Percentiles rank a stretch among this genome's conserved stretches.
Evolutionary conservation across 2,888 invertebrate genomes (phyloP).

Genomic region (Drosophila leonis): DNA sequence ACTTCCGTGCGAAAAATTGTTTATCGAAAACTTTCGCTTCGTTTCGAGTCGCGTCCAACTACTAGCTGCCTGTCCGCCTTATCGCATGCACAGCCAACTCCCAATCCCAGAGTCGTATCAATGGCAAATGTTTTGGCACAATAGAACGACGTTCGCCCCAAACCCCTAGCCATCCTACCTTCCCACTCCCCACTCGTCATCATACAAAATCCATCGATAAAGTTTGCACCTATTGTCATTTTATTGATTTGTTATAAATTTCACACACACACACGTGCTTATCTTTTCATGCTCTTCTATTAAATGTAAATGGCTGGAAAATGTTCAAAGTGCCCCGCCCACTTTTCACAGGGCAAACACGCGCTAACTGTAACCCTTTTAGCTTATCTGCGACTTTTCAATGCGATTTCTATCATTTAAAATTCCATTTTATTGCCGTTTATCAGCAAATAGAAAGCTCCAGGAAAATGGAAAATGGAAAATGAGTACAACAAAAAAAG

Average conservation of each 20-base stretch:
- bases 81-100: constrained; percentile 6
- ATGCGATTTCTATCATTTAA: constrained; percentile 76
- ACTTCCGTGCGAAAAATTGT: constrained; percentile 81
- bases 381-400: constrained; percentile 70
- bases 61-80: neutral
- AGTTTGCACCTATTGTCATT: constrained; percentile 79
- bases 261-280: constrained; percentile 61
- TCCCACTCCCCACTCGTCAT: neutral
- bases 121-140: constrained; percentile 48
- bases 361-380: constrained; percentile 60
- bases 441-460: constrained; percentile 58
- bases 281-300: constrained; percentile 69
- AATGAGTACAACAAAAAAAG: constrained; percentile 10
- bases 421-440: constrained; percentile 76
- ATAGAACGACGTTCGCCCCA: constrained; percentile 59
- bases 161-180: neutral
- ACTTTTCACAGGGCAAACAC: constrained; percentile 50
- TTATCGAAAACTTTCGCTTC: constrained; percentile 74
- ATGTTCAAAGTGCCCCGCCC: constrained; percentile 57
- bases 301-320: constrained; percentile 78
- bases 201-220: constrained; percentile 53
- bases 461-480: constrained; percentile 31
- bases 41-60: constrained; percentile 15
- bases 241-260: constrained; percentile 80
- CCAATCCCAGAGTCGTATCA: constrained; percentile 20